These are phyloP conservation scores for Acleris sparsana DNA, from an alignment of 2,888 invertebrate species.

Conservation along the genomic window DNA sequence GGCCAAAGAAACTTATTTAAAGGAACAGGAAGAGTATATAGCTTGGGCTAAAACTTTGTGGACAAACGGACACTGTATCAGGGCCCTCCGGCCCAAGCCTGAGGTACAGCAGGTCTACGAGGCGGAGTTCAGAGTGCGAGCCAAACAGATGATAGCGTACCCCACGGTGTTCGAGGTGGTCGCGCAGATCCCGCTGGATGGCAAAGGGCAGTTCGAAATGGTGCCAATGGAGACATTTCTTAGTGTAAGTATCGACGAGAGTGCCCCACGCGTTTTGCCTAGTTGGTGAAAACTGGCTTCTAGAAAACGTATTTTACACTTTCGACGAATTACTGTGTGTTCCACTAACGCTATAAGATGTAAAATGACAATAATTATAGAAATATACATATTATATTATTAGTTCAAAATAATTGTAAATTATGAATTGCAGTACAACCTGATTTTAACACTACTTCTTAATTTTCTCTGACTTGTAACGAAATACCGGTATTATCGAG, in stretches of 20 bases:
- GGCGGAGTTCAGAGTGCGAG: slow-evolving; percentile 60
- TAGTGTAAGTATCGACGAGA: slow-evolving; percentile 52
- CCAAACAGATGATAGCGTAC: slow-evolving; percentile 44
- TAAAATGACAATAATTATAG: no score
- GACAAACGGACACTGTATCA: slow-evolving; percentile 57
- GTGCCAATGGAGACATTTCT: slow-evolving; percentile 53
- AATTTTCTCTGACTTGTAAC: no score
- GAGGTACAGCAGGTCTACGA: slow-evolving; percentile 62
- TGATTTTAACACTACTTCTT: no score
- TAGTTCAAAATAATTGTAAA: no score
- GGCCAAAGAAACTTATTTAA: slow-evolving; percentile 54
- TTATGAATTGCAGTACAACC: no score
- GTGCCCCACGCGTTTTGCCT: no score
- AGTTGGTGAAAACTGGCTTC: no score
- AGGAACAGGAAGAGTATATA: slow-evolving; percentile 66
- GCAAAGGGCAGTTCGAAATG: slow-evolving; percentile 48
- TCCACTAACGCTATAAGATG: no score
- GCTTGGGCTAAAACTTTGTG: slow-evolving; percentile 69
- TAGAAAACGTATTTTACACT: no score
- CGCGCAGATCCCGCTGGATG: slow-evolving; percentile 64
- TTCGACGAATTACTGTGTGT: no score
- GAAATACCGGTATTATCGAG: no score
- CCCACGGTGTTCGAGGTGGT: slow-evolving; percentile 45
- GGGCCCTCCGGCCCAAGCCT: slow-evolving; percentile 65
- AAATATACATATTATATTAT: no score